Percentiles rank a stretch among this genome's conserved stretches.
These are phyloP conservation scores for Bombyx mandarina DNA, from an alignment of 1,140 invertebrate species.

Conservation along the genomic window DNA sequence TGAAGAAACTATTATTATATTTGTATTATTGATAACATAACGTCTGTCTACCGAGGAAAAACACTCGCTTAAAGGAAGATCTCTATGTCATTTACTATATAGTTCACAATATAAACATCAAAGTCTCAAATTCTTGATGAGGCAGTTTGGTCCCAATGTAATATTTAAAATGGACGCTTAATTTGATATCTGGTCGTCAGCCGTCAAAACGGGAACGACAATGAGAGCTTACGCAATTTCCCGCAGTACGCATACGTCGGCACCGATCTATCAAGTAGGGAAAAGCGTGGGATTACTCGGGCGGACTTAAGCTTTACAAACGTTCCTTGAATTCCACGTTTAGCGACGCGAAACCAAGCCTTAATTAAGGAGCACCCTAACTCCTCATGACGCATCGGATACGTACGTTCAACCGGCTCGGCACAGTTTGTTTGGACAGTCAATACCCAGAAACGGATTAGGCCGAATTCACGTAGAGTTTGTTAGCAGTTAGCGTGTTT, in stretches of 20 bases:
- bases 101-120: too few species aligned
- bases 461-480: not conserved
- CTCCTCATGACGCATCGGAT: conserved; percentile 27
- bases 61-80: too few species aligned
- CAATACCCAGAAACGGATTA: not conserved
- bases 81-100: too few species aligned
- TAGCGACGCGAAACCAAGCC: conserved; percentile 21
- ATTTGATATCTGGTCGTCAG: too few species aligned
- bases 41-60: too few species aligned
- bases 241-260: not conserved
- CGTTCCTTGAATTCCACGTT: conserved; percentile 28
- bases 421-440: conserved; percentile 27
- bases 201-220: not conserved
- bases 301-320: conserved; percentile 36
- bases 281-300: conserved; percentile 22
- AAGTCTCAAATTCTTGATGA: too few species aligned
- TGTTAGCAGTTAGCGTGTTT: too few species aligned
- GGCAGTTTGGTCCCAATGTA: too few species aligned
- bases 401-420: conserved; percentile 11
- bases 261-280: conserved; percentile 9
- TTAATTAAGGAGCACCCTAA: conserved; percentile 33
- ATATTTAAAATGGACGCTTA: too few species aligned
- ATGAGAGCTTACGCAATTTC: not conserved
- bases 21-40: too few species aligned
- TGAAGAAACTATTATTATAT: too few species aligned